Conservation (phyloP, 2,113 vertebrate species). For the Leptobrachium leishanense region DNA sequence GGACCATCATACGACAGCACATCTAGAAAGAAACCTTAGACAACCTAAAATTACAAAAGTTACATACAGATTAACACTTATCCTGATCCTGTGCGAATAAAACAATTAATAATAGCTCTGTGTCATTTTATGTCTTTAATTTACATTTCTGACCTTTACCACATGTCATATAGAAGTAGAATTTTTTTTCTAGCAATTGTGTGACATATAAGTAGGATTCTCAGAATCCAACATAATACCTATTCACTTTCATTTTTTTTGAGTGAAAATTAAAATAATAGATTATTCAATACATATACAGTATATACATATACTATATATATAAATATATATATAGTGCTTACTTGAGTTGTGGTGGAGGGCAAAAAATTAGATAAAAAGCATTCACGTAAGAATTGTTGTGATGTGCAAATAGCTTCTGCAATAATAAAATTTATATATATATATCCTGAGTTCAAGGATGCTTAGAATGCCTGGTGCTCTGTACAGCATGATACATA, state of each 20-base stretch:
- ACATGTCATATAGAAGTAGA: not conserved
- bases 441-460: too few species aligned
- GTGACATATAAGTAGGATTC: not conserved
- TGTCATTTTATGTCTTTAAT: not conserved
- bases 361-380: too few species aligned
- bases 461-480: too few species aligned
- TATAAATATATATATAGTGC: too few species aligned
- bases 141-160: not conserved
- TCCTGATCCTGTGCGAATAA: not conserved
- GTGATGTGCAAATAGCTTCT: too few species aligned
- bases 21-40: not conserved
- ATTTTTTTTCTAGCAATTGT: not conserved
- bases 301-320: too few species aligned
- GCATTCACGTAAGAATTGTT: too few species aligned
- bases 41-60: not conserved
- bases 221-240: not conserved
- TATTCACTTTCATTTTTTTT: not conserved
- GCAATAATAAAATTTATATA: too few species aligned
- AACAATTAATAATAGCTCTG: not conserved
- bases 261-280: not conserved
- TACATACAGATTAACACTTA: not conserved
- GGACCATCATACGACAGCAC: not conserved
- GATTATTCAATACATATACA: not conserved
- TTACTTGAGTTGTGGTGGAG: too few species aligned
- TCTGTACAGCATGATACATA: too few species aligned